phyloP scores from a whole-genome alignment of 2,888 invertebrate genomes.

The Tinea semifulvella region DNA sequence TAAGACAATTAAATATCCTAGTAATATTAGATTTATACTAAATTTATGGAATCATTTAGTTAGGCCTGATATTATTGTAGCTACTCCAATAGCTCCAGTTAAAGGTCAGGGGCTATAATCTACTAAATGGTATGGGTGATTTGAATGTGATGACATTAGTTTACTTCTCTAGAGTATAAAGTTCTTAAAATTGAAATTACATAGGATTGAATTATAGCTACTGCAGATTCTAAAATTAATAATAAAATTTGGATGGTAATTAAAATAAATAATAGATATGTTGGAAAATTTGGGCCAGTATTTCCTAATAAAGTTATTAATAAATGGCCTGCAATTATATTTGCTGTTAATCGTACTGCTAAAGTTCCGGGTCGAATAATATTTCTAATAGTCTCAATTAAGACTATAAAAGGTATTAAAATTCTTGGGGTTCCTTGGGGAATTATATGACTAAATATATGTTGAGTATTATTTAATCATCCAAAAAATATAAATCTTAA shows the following conservation, averaged over 20 bases:
- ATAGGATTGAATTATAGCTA: slow-evolving; percentile 73
- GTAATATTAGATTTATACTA: slow-evolving; percentile 56
- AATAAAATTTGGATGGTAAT: slow-evolving; percentile 57
- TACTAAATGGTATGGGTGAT: slow-evolving; percentile 73
- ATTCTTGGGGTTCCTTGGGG: slow-evolving; percentile 71
- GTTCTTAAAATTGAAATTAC: slow-evolving; percentile 72
- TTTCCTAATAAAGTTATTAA: slow-evolving; percentile 68
- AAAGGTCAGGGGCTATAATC: slow-evolving; percentile 73
- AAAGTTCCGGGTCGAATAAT: slow-evolving; percentile 75
- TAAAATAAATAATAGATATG: slow-evolving; percentile 38
- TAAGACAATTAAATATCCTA: slow-evolving; percentile 52
- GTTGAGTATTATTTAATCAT: slow-evolving; percentile 68
- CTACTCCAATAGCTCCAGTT: slow-evolving; percentile 64
- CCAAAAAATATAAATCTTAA: slow-evolving; percentile 71
- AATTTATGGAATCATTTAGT: slow-evolving; percentile 71
- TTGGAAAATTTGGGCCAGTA: slow-evolving; percentile 30
- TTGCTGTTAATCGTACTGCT: slow-evolving; percentile 76
- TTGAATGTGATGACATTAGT: slow-evolving; percentile 64
- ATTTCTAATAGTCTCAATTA: slow-evolving; percentile 80
- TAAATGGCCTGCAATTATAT: slow-evolving; percentile 80
- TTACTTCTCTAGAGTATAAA: slow-evolving; percentile 74
- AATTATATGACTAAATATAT: slow-evolving; percentile 74
- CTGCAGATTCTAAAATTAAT: slow-evolving; percentile 66
- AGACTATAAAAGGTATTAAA: slow-evolving; percentile 76
- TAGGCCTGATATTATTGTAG: slow-evolving; percentile 65